Evolutionary conservation across 2,113 vertebrate species (phyloP), one percentile per base, ranked within the genome.

Genomic region (Malurus alboscapulatus): DNA sequence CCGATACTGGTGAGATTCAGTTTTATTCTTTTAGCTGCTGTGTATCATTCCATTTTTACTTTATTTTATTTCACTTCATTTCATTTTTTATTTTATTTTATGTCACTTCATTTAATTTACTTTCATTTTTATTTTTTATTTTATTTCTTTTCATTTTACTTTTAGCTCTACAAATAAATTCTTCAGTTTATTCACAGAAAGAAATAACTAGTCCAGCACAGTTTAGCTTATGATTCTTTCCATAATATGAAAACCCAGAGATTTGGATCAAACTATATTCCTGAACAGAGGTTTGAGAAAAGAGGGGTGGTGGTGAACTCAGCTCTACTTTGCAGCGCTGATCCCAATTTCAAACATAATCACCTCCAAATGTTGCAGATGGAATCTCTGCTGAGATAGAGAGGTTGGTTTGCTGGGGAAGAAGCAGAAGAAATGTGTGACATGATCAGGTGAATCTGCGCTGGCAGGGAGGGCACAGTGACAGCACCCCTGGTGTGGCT

Each of bases 371-470:
- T 14, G 12, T 8, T 58, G n/a, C 25, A 38, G 77, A 40, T 20
- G 36, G 68, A 42, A 48, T 32, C 47, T 94, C 51, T 42, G 47
- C 57, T 47, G 72, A 48, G 74, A 78, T 0, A 0, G 17, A 55
- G 81, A 29, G 26, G 25, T 6, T 36, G 24, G 19, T 48, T 78
- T 67, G 7, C 4, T n/a, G 36, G 27, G n/a, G 48, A 75, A 71
- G 65, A 25, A 75, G 72, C n/a, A 34, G 73, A 12, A 66, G 30
- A 36, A 40, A 3, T 1, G 24, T 2, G 14, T 53, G 44, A 9
- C 9, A 1, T 0, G 47, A 14, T 22, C 6, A 32, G 40, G 38
- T 55, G 87, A 34, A 63, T 80, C 59, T 0, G 0, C 15, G 25
- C 59, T 47, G 59, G 42, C 76, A 26, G 55, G 38, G 51, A 47